Evolutionary conservation across 2,113 vertebrate species (phyloP), one percentile per base, ranked within the genome.

Genomic region (Geococcyx californianus): DNA sequence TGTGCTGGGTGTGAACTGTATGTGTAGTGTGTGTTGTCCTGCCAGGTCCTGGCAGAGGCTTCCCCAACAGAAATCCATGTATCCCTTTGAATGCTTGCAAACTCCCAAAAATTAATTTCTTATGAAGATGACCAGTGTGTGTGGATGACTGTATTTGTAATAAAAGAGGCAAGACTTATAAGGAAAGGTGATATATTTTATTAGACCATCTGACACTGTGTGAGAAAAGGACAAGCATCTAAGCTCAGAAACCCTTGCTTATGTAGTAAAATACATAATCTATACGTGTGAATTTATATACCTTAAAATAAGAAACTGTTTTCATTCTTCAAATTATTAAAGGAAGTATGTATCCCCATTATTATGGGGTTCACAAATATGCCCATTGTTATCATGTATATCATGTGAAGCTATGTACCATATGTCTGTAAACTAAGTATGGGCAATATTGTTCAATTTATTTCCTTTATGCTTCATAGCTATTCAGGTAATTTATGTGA

Each of bases 401-500:
- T 90, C 76, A 87, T 70, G 36, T 56, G 75, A 75, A 86, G 42
- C 62, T 80, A 67, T 8, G 6, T 81, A 81, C 82, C 67, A n/a
- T 95, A 88, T 79, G 73, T 54, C 84, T 56, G 54, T 95, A 96
- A 96, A 91, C 75, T 86, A 77, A 91, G 96, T 80, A 93, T 17
- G 66, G 58, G 94, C 94, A 96, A 96, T 97, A 97, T 91, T 95
- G 96, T 95, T 92, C 95, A 95, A 97, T 98, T 97, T 97, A 97
- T 97, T 97, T 95, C 95, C 97, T 97, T 96, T 97, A 96, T 96
- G 95, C 95, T 97, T 97, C 95, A 79, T 60, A 96, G 95, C 94
- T 83, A 95, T 97, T 97, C 97, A 97, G 95, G 96, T 93, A 97
- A 98, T 98, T 98, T 98, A 98, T 97, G 96, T 93, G 98, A 95